Conservation (phyloP, 2,797 vertebrate species). For the Ficedula albicollis region DNA sequence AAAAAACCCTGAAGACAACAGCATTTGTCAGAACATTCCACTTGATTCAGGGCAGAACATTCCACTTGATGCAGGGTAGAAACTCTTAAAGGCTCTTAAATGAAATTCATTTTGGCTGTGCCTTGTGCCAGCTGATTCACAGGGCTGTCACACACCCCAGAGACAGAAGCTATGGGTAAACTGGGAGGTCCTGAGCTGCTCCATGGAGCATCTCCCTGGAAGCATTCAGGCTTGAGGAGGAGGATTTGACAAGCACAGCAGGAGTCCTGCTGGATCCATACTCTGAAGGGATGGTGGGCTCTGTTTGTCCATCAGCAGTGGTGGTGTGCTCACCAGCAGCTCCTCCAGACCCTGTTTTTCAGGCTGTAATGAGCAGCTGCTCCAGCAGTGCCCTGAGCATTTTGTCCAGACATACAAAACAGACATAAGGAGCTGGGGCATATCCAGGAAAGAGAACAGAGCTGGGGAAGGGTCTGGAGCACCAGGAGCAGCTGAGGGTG, state of each 20-base stretch:
- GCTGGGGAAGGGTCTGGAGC: neutral
- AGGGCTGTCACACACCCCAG: neutral
- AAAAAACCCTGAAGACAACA: neutral
- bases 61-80: neutral
- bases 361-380: neutral
- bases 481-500: neutral
- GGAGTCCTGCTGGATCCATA: neutral
- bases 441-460: neutral
- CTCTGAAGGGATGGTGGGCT: neutral
- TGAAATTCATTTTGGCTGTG: neutral
- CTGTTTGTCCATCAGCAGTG: neutral
- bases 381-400: neutral
- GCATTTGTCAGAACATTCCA: neutral
- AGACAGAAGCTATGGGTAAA: neutral
- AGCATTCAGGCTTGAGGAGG: neutral
- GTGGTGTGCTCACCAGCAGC: rapidly evolving
- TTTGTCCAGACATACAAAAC: neutral
- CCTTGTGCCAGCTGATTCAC: neutral
- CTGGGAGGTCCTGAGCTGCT: neutral
- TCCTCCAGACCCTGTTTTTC: neutral
- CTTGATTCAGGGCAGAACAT: neutral
- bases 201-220: neutral
- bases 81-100: neutral
- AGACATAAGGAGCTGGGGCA: neutral
- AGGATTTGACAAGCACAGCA: neutral